Conservation (phyloP, 2,797 vertebrate species). For the Myiotriccus ornatus region DNA sequence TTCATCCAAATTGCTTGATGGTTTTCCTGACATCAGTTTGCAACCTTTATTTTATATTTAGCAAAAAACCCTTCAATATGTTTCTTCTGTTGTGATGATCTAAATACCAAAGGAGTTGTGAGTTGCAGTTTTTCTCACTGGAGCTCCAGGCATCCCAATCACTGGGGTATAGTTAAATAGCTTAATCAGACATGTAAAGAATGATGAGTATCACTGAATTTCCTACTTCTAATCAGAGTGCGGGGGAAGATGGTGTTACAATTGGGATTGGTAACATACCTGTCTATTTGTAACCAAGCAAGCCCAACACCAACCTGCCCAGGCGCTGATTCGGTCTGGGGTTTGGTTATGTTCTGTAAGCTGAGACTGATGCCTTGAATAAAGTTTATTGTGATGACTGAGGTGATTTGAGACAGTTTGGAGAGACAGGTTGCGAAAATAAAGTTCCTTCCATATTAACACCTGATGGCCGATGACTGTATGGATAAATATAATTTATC, state of each 20-base stretch:
- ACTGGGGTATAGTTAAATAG: neutral
- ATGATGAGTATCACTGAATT: neutral
- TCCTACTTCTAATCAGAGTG: neutral
- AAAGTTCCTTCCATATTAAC: neutral
- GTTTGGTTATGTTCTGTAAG: neutral
- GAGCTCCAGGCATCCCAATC: neutral
- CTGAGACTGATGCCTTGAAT: neutral
- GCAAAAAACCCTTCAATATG: neutral
- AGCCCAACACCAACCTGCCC: neutral
- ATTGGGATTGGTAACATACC: neutral
- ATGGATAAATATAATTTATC: conserved; percentile 33
- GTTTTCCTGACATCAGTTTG: neutral
- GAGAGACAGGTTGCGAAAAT: neutral
- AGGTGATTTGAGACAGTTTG: neutral
- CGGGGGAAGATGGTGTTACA: neutral
- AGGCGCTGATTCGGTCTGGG: fast-evolving
- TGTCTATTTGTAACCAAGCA: neutral
- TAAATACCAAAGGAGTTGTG: neutral
- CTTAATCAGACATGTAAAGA: neutral
- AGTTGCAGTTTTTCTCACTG: neutral
- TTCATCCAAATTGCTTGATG: neutral
- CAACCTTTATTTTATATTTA: neutral
- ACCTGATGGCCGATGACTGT: neutral
- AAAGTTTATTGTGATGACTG: neutral
- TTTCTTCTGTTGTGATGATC: neutral